These are phyloP conservation scores for Eubucco bourcierii DNA, from an alignment of 2,113 vertebrate genomes.

Conservation along the genomic window DNA sequence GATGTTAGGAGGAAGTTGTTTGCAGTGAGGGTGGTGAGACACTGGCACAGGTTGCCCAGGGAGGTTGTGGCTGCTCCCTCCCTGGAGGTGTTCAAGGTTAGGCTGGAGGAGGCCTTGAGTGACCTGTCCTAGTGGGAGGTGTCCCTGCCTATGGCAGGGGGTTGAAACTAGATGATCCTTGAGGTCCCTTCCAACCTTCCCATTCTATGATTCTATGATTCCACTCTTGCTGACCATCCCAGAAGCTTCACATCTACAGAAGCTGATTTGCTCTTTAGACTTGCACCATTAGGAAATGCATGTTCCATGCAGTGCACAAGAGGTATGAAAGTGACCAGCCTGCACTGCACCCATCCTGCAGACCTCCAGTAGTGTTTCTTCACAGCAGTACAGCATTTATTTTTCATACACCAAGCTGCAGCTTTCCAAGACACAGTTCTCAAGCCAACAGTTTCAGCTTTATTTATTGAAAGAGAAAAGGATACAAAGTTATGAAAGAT, in stretches of 20 bases:
- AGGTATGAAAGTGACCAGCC: neutral
- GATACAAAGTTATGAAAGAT: neutral
- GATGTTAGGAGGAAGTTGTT: too few species aligned
- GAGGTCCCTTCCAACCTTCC: too few species aligned
- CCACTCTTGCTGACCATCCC: neutral
- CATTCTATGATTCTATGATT: too few species aligned
- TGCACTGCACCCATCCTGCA: neutral
- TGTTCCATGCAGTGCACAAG: neutral
- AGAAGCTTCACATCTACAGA: neutral
- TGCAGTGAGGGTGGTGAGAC: too few species aligned
- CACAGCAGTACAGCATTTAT: neutral
- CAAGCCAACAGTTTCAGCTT: conserved; percentile 22
- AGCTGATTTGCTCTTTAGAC: neutral
- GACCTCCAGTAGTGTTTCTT: neutral
- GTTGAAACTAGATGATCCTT: too few species aligned
- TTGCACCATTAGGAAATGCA: neutral
- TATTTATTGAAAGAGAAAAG: conserved; percentile 35
- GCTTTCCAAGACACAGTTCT: neutral
- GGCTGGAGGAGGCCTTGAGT: too few species aligned
- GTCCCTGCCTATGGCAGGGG: too few species aligned
- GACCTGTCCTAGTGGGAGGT: too few species aligned
- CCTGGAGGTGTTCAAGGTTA: too few species aligned
- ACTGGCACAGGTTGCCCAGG: too few species aligned
- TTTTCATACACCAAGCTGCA: neutral
- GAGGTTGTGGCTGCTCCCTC: too few species aligned